Base-by-base conservation (phyloP, 2,113 vertebrate species). In the Prionailurus viverrinus region DNA sequence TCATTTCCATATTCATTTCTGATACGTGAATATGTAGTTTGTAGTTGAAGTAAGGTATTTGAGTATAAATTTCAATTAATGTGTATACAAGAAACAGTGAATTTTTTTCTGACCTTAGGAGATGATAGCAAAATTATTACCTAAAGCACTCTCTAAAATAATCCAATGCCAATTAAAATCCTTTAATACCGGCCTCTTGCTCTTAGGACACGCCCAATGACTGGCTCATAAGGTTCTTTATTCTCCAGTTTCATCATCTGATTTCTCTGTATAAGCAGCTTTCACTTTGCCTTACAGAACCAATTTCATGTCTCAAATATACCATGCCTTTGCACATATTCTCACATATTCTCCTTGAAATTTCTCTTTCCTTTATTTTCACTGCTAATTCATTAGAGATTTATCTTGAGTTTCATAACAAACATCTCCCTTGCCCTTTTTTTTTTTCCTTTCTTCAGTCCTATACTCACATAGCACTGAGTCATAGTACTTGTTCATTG, bases 101-200 rank as follows among this genome's bases (percentile, higher is more conserved):
- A 58, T 36, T 71, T 79, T 88, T 83, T 31, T 78, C 16, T 81
- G 39, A 65, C 81, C 90, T 86, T 71, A 68, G 15, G 33, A 45
- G 36, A 48, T 73, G 39, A 69, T 41, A 83, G 61, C 31, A 88
- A 79, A 96, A 58, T 95, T 96, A 94, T 48, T 73, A 15, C 33
- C 63, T 45, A 71, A 45, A 48, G 63, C 12, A 48, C 25, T 85
- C 45, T 87, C 21, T 63, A 25, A 89, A 95, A 29, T 91, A 78
- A 73, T 45, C 7, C 36, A 13, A 31, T 88, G 39, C 36, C 63
- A 74, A 18, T 91, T 89, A 85, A 61, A 83, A 73, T 39, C 5
- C 36, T 88, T 84, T 73, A 23, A 7, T 80, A 73, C 45, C 3
- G 39, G 19, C 41, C 36, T 53, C 23, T 66, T 85, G 13, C 25